Percentiles rank a stretch among this genome's conserved stretches.
Evolutionary conservation across 2,113 vertebrate species (phyloP).

Genomic region (Motacilla alba): DNA sequence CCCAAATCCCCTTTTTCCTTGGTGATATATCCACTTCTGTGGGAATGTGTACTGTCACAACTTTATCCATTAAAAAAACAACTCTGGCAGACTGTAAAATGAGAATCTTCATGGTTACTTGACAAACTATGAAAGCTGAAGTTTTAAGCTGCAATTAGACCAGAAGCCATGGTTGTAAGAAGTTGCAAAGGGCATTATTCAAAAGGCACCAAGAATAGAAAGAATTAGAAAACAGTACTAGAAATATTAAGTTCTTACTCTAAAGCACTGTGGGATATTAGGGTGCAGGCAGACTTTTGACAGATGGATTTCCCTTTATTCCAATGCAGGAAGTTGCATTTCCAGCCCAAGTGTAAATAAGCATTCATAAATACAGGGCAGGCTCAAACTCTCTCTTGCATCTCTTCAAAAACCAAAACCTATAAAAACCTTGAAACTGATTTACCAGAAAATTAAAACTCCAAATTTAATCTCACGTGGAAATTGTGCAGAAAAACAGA

Average conservation of each 20-base stretch:
- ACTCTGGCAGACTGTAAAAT: background rate
- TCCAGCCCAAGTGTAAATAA: background rate
- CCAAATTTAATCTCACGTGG: background rate
- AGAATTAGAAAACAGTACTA: background rate
- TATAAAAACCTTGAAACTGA: background rate
- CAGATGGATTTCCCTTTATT: background rate
- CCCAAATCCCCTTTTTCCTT: background rate
- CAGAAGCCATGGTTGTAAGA: background rate
- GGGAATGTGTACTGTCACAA: background rate
- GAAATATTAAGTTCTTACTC: background rate
- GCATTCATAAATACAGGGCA: background rate
- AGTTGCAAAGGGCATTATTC: background rate
- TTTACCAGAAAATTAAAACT: background rate
- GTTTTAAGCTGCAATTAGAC: background rate
- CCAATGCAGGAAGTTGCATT: background rate
- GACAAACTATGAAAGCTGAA: background rate
- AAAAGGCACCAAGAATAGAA: background rate
- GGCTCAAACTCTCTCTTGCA: background rate
- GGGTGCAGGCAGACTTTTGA: background rate
- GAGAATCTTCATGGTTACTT: background rate
- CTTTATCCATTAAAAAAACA: background rate
- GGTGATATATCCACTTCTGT: background rate
- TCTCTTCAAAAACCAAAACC: background rate
- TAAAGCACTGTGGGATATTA: background rate
- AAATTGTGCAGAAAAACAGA: background rate